Base-by-base conservation (phyloP, 2,797 vertebrate genomes). In the Melanogrammus aeglefinus region DNA sequence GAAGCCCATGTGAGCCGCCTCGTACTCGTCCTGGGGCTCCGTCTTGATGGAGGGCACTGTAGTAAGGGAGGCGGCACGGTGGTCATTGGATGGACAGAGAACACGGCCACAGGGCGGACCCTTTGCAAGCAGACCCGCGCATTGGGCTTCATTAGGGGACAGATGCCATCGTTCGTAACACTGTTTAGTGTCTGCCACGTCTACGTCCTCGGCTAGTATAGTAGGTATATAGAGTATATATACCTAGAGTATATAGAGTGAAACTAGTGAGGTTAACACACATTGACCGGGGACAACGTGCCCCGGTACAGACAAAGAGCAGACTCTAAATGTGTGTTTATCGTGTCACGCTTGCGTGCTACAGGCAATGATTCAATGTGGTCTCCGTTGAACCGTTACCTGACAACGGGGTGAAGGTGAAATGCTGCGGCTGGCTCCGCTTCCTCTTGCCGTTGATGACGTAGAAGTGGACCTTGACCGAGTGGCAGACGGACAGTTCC, bases 401-500 rank as follows among this genome's bases (percentile, higher is more conserved):
- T 88, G 93, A 84, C 84, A 95, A 87, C 74, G 97, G 97, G 13
- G 95, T 96, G 79, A 94, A 99, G 78, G 96, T 96, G 91, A 99
- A 99, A 81, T 97, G 97, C 82, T 99, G 98, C 14, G 96, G 96
- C 71, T 99, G 97, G 83, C 98, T 99, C 79, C 96, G 95, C 94
- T 99, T 99, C 75, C 97, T 94, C 78, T 99, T 99, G 39, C 98
- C 97, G 0, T 99, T 99, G 86, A 99, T 96, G 80, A 99, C 98
- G 0, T 96, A 97, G 91, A 99, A 99, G 90, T 97, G 98, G 6
- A 99, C 97, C 91, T 99, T 99, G 38, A 94, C 95, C 0, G 96
- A 78, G 0, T 93, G 92, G 78, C 93, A 96, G 72, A 96, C 88
- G 35, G 96, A 95, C 39, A 96, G 94, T 86, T 98, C 97, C 7